These are phyloP conservation scores for Tapirus indicus DNA, from an alignment of 2,797 vertebrate genomes.

Conservation along the genomic window DNA sequence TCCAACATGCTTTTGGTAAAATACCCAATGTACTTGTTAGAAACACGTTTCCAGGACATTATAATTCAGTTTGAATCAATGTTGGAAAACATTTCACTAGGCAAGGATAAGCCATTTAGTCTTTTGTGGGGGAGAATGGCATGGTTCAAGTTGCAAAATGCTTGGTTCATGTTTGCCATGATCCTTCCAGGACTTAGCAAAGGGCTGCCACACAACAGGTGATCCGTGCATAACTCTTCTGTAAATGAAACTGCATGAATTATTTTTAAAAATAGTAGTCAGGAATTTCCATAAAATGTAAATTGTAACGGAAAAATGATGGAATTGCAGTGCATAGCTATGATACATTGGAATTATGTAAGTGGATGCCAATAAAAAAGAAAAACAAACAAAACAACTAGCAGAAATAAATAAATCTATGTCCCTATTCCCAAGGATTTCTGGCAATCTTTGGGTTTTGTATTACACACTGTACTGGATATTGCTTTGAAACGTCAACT, in stretches of 20 bases:
- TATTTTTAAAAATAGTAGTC: neutral
- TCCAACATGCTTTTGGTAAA: neutral
- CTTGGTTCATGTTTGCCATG: neutral
- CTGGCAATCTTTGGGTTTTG: neutral
- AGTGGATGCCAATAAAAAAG: neutral
- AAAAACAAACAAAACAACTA: neutral
- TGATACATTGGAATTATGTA: neutral
- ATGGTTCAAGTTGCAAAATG: neutral
- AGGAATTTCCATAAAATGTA: neutral
- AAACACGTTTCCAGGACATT: neutral
- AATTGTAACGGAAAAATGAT: neutral
- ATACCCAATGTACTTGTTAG: neutral
- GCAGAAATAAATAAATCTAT: neutral
- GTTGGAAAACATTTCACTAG: neutral
- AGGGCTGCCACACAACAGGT: neutral
- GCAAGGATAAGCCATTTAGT: neutral
- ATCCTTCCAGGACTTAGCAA: neutral
- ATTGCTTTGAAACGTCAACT: slow-evolving; percentile 26
- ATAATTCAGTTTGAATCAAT: neutral
- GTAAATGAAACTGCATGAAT: neutral
- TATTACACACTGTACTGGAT: neutral
- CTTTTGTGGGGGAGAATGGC: neutral
- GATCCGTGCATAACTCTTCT: neutral
- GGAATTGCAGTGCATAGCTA: neutral
- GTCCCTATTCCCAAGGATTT: neutral